A percentile compares a stretch with the other conserved stretches of the same genome.
Conservation (phyloP, 2,888 invertebrate species). For the Bombylius major region DNA sequence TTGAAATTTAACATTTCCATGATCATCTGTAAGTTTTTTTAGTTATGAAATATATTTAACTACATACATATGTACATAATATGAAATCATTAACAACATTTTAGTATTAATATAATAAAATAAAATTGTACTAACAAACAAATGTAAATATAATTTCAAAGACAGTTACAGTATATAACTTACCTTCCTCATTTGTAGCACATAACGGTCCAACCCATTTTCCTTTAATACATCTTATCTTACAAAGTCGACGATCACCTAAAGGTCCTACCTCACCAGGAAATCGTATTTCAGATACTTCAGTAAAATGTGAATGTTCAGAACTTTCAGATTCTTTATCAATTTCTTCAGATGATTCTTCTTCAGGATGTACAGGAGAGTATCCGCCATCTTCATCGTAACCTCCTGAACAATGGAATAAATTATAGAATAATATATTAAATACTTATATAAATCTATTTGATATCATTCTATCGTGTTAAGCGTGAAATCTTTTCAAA, state of each 20-base stretch:
- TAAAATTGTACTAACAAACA: neutral
- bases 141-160: too few species aligned
- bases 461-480: too few species aligned
- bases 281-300: conserved; percentile 42
- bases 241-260: conserved; percentile 61
- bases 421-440: too few species aligned
- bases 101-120: too few species aligned
- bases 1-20: conserved; percentile 49
- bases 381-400: conserved; percentile 33
- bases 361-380: conserved; percentile 31
- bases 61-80: neutral
- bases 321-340: conserved; percentile 33
- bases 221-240: conserved; percentile 73
- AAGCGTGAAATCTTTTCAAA: too few species aligned
- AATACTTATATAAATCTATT: too few species aligned
- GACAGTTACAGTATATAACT: conserved; percentile 18
- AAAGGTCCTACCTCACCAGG: conserved; percentile 64
- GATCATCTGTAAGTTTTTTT: conserved; percentile 43
- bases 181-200: conserved; percentile 57
- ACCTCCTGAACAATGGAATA: neutral
- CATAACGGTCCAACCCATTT: conserved; percentile 78
- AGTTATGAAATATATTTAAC: too few species aligned
- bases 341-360: conserved; percentile 30
- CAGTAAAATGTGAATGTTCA: conserved; percentile 33
- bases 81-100: too few species aligned